A percentile compares a stretch with the other conserved stretches of the same genome.
phyloP scores from a whole-genome alignment of 1,140 invertebrate genomes.

The Drosophila rufa region DNA sequence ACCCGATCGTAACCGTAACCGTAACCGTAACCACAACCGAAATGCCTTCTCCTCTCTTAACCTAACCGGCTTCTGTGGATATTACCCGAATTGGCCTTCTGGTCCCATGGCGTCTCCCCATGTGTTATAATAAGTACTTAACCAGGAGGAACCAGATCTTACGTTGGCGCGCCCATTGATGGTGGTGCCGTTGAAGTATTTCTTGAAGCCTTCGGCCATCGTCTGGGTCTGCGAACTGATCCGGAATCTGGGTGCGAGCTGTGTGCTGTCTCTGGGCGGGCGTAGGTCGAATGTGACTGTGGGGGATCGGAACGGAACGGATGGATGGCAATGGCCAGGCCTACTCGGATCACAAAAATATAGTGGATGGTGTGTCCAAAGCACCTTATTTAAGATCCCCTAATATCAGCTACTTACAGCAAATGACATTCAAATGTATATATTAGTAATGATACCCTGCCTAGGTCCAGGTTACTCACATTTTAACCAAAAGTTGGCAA shows the following conservation, averaged over 20 bases:
- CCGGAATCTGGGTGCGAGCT: slow-evolving; percentile 11
- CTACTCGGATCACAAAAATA: slow-evolving; percentile 17
- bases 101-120: no score
- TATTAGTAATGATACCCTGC: background rate
- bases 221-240: background rate
- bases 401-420: slow-evolving; percentile 7
- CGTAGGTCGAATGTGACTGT: slow-evolving; percentile 6
- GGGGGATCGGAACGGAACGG: background rate
- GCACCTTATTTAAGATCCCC: background rate
- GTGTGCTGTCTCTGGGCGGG: slow-evolving; percentile 6
- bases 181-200: slow-evolving; percentile 69
- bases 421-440: slow-evolving; percentile 19
- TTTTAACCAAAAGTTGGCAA: background rate
- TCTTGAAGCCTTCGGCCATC: slow-evolving; percentile 73
- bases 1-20: no score
- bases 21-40: no score
- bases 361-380: background rate
- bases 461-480: background rate
- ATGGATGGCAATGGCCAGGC: slow-evolving; percentile 4
- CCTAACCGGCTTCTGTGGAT: no score
- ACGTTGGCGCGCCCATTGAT: slow-evolving; percentile 71
- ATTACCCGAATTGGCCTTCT: no score
- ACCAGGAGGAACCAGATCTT: slow-evolving; percentile 10
- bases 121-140: no score
- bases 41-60: no score